Evolutionary conservation across 1,140 invertebrate species (phyloP).

Genomic region (Thaumatotibia leucotreta): DNA sequence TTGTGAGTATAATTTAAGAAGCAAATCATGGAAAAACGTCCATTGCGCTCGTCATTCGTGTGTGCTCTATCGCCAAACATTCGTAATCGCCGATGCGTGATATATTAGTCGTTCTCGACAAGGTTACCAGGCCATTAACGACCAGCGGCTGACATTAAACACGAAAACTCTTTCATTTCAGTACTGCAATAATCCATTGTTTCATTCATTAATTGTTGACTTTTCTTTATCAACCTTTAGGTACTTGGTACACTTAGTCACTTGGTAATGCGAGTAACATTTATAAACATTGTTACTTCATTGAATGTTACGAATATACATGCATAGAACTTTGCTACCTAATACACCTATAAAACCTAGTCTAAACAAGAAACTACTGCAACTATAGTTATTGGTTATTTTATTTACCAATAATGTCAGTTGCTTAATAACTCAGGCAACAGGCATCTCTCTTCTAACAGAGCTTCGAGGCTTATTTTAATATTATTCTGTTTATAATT

Average conservation of each 20-base stretch:
- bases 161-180: background rate
- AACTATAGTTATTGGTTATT: too few species aligned
- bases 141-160: background rate
- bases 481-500: too few species aligned
- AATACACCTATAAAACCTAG: background rate
- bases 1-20: too few species aligned
- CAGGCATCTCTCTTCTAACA: too few species aligned
- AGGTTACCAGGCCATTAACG: background rate
- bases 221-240: background rate
- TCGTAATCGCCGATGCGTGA: slow-evolving; percentile 34
- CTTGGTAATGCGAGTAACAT: background rate
- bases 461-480: too few species aligned
- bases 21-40: too few species aligned
- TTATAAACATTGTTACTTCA: background rate
- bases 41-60: slow-evolving; percentile 19
- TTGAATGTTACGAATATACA: background rate
- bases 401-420: too few species aligned
- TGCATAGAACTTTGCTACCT: too few species aligned
- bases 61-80: slow-evolving; percentile 43
- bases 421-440: too few species aligned
- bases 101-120: slow-evolving; percentile 37
- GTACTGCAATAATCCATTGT: background rate
- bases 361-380: too few species aligned
- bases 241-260: background rate
- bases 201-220: slow-evolving; percentile 10